These are phyloP conservation scores for Sparus aurata DNA, from an alignment of 2,797 vertebrate species.

Conservation along the genomic window DNA sequence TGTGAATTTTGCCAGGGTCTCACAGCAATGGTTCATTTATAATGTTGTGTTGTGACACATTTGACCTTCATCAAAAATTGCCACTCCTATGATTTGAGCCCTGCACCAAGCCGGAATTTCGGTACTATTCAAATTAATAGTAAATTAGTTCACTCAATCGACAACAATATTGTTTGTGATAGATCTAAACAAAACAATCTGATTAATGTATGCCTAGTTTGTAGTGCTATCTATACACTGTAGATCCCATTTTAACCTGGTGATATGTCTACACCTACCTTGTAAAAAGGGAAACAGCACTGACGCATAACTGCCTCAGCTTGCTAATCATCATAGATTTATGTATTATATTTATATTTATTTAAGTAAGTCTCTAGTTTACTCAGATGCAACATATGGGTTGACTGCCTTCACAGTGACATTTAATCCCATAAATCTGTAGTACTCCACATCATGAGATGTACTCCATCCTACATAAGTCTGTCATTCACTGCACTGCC, in stretches of 20 bases:
- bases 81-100: no score
- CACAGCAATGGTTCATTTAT: no score
- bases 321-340: conserved; percentile 50
- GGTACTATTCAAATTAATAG: no score
- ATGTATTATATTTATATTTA: no score
- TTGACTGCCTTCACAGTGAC: conserved; percentile 51
- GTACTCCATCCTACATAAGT: conserved; percentile 39
- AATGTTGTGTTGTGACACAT: no score
- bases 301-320: conserved; percentile 5
- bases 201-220: not conserved
- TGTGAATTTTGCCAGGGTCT: no score
- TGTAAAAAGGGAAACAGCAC: not conserved
- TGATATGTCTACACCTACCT: conserved; percentile 5
- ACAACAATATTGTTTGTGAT: not conserved
- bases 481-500: conserved; percentile 26
- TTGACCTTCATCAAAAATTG: no score
- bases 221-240: not conserved
- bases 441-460: conserved; percentile 44
- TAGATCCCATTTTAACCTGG: not conserved
- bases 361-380: conserved; percentile 40
- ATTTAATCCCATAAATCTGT: conserved; percentile 68
- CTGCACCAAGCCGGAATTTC: no score
- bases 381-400: conserved; percentile 61
- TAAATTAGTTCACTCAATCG: not conserved
- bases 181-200: not conserved